A percentile compares a stretch with the other conserved stretches of the same genome.
Evolutionary conservation across 2,888 invertebrate species (phyloP).

Genomic region (Seira sanloemensis): DNA sequence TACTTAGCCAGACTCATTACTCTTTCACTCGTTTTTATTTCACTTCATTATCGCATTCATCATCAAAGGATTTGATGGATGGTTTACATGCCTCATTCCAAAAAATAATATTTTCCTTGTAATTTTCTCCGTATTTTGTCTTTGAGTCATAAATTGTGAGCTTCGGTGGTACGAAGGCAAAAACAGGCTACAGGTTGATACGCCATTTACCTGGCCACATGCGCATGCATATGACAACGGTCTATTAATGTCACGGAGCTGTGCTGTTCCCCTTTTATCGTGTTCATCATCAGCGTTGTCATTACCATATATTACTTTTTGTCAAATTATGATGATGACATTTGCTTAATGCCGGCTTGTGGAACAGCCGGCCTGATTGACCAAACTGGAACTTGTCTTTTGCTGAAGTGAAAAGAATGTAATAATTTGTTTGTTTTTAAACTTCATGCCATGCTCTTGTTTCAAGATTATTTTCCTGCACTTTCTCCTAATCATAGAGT

Average conservation of each 20-base stretch:
- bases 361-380: not conserved
- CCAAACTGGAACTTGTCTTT: too few species aligned
- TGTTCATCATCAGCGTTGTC: not conserved
- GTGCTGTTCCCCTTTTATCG: conserved; percentile 28
- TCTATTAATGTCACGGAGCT: conserved; percentile 34
- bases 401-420: not conserved
- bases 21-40: not conserved
- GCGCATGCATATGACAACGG: not conserved
- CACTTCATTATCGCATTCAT: not conserved
- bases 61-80: not conserved
- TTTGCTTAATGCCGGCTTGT: not conserved
- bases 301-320: not conserved
- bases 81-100: not conserved
- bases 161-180: not conserved
- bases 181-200: not conserved
- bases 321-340: not conserved
- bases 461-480: not conserved
- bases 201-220: too few species aligned
- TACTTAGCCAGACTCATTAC: conserved; percentile 16
- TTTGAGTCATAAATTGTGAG: too few species aligned
- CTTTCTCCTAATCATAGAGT: not conserved
- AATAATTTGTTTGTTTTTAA: conserved; percentile 1
- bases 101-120: conserved; percentile 9
- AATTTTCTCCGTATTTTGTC: too few species aligned
- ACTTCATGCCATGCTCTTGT: not conserved